Percentiles rank a stretch among this genome's conserved stretches.
phyloP scores from a whole-genome alignment of 2,888 invertebrate genomes.

The Oxyteleia sp. region DNA sequence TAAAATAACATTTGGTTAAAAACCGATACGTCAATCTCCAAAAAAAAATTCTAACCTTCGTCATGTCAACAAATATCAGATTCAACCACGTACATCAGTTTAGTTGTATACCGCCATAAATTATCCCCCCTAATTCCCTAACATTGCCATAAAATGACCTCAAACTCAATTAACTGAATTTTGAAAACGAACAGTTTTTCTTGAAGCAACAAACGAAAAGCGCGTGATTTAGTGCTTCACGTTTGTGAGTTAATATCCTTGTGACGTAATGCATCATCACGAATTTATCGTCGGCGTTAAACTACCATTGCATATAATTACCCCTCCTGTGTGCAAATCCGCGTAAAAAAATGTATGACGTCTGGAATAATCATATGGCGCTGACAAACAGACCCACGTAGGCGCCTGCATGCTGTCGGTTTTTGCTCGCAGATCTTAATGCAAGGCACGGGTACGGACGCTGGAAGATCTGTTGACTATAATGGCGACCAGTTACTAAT shows the following conservation, averaged over 20 bases:
- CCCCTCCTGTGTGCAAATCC: constrained; percentile 12
- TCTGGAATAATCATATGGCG: constrained; percentile 22
- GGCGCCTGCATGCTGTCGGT: constrained; percentile 17
- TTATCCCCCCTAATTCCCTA: neutral
- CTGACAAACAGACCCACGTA: constrained; percentile 18
- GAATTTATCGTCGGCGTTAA: constrained; percentile 34
- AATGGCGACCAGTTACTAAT: constrained; percentile 36
- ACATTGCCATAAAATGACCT: neutral
- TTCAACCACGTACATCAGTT: neutral
- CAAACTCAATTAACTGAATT: neutral
- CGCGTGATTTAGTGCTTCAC: constrained; percentile 20
- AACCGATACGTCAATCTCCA: neutral
- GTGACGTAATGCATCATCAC: constrained; percentile 43
- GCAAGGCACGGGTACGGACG: constrained; percentile 22
- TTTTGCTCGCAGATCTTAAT: constrained; percentile 28
- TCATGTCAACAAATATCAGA: neutral
- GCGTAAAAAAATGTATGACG: constrained; percentile 11
- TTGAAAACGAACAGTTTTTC: constrained; percentile 6
- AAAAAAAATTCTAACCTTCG: neutral
- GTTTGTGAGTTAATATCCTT: constrained; percentile 32
- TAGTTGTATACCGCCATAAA: constrained; percentile 18
- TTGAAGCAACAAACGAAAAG: constrained; percentile 26
- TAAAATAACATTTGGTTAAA: too few species aligned
- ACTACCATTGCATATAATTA: constrained; percentile 25
- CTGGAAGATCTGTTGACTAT: constrained; percentile 7